These are phyloP conservation scores for Aphodius granarius DNA, from an alignment of 2,888 invertebrate genomes.

Conservation along the genomic window DNA sequence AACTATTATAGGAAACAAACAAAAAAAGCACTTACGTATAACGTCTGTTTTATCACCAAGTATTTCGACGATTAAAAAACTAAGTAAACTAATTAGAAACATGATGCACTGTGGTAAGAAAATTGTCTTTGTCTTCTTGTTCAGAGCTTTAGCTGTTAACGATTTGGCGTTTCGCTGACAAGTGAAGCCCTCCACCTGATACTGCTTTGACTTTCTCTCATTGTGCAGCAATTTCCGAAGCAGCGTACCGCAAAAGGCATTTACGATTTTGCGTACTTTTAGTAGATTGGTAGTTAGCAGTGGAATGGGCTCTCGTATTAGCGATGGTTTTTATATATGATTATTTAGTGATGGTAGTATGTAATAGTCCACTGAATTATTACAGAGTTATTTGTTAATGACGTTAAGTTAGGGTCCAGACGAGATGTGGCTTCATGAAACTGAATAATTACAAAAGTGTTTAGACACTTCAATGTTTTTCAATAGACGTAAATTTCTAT, in stretches of 20 bases:
- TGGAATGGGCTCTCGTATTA: neutral
- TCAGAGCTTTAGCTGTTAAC: slow-evolving; percentile 31
- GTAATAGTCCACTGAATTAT: no score
- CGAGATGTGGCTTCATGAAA: no score
- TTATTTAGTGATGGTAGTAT: neutral
- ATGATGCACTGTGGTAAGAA: slow-evolving; percentile 8
- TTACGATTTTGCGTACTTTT: neutral
- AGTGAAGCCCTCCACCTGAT: slow-evolving; percentile 36
- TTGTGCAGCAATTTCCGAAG: slow-evolving; percentile 19
- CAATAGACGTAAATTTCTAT: no score
- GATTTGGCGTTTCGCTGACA: slow-evolving; percentile 40
- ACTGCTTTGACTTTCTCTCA: slow-evolving; percentile 36
- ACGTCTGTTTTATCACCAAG: slow-evolving; percentile 8
- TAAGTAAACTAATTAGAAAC: slow-evolving; percentile 12
- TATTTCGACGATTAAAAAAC: slow-evolving; percentile 11
- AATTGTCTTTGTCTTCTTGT: slow-evolving; percentile 1
- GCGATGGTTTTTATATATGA: no score
- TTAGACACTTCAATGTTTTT: no score
- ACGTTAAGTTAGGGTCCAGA: no score
- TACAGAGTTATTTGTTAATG: no score
- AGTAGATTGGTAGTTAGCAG: neutral
- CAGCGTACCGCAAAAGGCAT: neutral
- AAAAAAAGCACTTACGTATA: slow-evolving; percentile 22
- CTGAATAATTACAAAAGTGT: no score
- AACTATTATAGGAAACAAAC: neutral